Conservation (phyloP, 2,888 invertebrate species). For the Phortica okadai region DNA sequence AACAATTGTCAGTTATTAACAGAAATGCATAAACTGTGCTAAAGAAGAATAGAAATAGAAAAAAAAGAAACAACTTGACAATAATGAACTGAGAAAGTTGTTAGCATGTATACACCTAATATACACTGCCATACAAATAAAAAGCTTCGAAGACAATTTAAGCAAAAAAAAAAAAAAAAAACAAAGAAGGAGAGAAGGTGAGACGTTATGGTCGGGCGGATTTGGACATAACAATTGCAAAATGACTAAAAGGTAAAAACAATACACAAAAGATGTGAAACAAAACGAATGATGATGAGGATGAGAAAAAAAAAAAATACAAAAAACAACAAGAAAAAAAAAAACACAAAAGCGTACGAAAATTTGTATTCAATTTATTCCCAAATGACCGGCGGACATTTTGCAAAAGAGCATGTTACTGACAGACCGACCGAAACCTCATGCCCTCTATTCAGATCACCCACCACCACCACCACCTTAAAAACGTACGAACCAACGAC, state of each 20-base stretch:
- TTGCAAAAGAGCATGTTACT: slow-evolving; percentile 37
- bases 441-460: background rate
- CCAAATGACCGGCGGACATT: slow-evolving; percentile 53
- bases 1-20: slow-evolving; percentile 16
- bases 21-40: background rate
- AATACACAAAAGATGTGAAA: slow-evolving; percentile 6
- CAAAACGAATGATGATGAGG: slow-evolving; percentile 10
- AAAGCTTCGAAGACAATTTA: background rate
- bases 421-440: slow-evolving; percentile 16
- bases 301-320: too few relatives aligned
- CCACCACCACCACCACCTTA: background rate
- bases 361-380: slow-evolving; percentile 58
- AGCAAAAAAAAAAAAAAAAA: background rate
- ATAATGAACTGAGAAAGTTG: slow-evolving; percentile 8
- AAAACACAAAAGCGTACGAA: slow-evolving; percentile 30
- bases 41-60: background rate
- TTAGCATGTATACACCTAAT: slow-evolving; percentile 22
- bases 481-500: background rate
- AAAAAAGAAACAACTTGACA: background rate
- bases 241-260: background rate
- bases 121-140: background rate
- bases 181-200: background rate
- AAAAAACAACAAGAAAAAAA: slow-evolving; percentile 34
- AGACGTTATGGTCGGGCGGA: background rate
- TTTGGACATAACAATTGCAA: background rate